Evolutionary conservation across 2,797 vertebrate species (phyloP), one percentile per base, ranked within the genome.

Genomic region (Bradypus variegatus): DNA sequence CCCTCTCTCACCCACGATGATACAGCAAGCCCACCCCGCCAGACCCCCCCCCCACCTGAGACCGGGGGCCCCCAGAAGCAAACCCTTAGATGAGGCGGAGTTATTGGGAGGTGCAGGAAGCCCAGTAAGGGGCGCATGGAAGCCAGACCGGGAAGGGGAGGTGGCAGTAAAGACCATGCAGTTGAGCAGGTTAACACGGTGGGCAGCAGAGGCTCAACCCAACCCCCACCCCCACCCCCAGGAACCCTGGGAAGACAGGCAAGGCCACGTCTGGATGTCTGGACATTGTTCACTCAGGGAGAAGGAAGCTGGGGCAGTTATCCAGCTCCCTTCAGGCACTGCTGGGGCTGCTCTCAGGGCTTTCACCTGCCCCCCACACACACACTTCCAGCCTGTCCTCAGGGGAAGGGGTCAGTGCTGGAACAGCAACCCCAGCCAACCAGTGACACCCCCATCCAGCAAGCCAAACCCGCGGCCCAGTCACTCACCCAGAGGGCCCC

Each of bases 121-220:
- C 50, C 16, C 16, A 1, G n/a, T 5, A 9, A 45, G 18, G 5
- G 29, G 21, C 2, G 0, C 1, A 4, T 38, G 75, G 72, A 36
- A 67, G 69, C 48, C 69, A 19, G n/a, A 3, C 0, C 1, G 16
- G 31, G 31, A 31, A 2, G 19, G 29, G 36, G 19, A 36, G 31
- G 41, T 31, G 21, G 41, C 15, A 14, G 58, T 1, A 18, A 41
- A 48, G 41, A 8, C 6, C 11, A 6, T 16, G 41, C 10, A 16
- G 21, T 19, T 15, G 15, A 41, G 11, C 7, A 21, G n/a, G 60
- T 23, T 6, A 21, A 27, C 10, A 11, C 64, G 25, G 19, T 16
- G 67, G 70, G 67, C 29, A 3, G 8, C 18, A 2, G 29, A n/a
- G 53, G 16, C n/a, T 29, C 38, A 21, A 45, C 29, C 48, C 38